A percentile compares a stretch with the other conserved stretches of the same genome.
phyloP scores from a whole-genome alignment of 2,797 vertebrate species.

The Sternotherus odoratus region DNA sequence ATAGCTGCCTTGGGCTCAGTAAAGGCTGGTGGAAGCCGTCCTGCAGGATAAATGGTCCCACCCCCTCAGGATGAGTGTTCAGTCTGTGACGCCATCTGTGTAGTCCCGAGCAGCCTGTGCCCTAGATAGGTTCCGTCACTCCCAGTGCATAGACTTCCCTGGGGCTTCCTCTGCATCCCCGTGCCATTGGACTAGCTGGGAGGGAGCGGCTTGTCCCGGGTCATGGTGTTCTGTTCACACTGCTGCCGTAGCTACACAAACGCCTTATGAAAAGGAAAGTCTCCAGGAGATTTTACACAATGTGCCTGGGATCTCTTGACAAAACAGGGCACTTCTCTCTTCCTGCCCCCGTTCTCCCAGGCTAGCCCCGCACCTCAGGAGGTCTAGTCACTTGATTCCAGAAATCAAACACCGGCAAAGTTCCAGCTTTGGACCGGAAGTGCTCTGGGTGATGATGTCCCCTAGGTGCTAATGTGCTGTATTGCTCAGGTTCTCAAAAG shows the following conservation, averaged over 20 bases:
- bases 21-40: not conserved
- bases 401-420: not conserved
- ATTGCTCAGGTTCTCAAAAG: accelerated
- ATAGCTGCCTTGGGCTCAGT: not conserved
- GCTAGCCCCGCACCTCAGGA: not conserved
- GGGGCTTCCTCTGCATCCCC: not conserved
- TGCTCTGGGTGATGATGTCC: accelerated
- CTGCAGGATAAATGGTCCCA: not conserved
- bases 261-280: no score
- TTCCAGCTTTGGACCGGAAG: accelerated
- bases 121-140: not conserved
- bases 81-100: not conserved
- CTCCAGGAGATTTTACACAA: not conserved
- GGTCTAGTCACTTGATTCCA: not conserved
- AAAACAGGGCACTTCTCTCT: no score
- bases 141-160: not conserved
- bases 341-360: not conserved
- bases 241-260: not conserved
- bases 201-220: not conserved
- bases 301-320: not conserved
- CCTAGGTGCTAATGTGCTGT: accelerated
- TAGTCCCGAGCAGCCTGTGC: not conserved
- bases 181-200: not conserved
- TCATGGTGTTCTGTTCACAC: accelerated
- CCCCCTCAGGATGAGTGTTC: not conserved